Evolutionary conservation across 2,113 vertebrate species (phyloP), one percentile per base, ranked within the genome.

Genomic region (Erythrolamprus reginae): DNA sequence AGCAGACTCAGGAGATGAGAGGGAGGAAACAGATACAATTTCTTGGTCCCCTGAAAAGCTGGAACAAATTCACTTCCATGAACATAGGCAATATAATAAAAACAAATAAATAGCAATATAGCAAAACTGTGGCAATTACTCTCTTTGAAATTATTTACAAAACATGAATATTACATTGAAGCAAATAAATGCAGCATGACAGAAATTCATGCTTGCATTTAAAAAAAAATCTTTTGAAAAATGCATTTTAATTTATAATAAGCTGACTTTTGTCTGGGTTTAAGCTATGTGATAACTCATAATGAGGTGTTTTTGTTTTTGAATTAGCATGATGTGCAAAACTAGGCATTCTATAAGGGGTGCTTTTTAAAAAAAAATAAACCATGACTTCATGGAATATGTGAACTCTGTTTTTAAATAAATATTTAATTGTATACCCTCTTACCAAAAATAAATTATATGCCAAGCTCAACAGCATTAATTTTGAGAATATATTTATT

Each of bases 121-220:
- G 82, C 93, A 77, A n/a, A 95, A 94, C 95, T 94, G 93, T 94
- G 95, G 84, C 82, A 94, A 95, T 93, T 95, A 94, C 94, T 94
- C 94, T 95, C 95, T 93, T 95, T 94, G 92, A 95, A 96, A 96
- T 95, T 95, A 92, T 86, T 96, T 96, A 94, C 92, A 96, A 94
- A 85, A 95, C 89, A 93, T 92, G 95, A 92, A 91, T 58, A 95
- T 84, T 95, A 93, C 85, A 94, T 86, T 48, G 93, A 89, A 93
- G 91, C 89, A 96, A 92, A 90, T 95, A 93, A 94, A 94, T 92
- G 92, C 38, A 94, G 87, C 42, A 1, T 87, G 94, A 93, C 61
- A 94, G 93, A 92, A 89, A 55, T 93, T 90, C 91, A 96, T 92
- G 90, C 86, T 89, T 12, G 5, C 28, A 15, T 65, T 65, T 87